A percentile compares a stretch with the other conserved stretches of the same genome.
Evolutionary conservation across 92 coral and sea anemone species (phyloP).

Genomic region (Blastomussa wellsi): DNA sequence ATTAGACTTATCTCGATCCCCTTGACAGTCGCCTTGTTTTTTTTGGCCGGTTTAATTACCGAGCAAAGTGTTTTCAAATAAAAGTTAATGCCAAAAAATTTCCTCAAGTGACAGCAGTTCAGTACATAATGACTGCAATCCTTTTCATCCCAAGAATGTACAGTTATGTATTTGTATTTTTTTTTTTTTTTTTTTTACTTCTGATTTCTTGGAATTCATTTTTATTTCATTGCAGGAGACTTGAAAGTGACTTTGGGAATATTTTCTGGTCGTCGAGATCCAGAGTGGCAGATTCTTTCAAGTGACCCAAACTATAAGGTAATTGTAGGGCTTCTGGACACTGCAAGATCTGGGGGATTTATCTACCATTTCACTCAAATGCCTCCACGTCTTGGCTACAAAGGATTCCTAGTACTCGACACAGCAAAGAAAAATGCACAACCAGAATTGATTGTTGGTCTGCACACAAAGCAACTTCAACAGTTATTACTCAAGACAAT

Average conservation of each 20-base stretch:
- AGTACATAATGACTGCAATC: too few species aligned
- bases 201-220: background rate
- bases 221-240: background rate
- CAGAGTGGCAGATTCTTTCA: conserved; percentile 32
- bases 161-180: too few species aligned
- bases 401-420: conserved; percentile 30
- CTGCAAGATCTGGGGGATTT: background rate
- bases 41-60: too few species aligned
- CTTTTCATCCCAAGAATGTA: too few species aligned
- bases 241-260: conserved; percentile 11
- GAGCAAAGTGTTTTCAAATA: too few species aligned
- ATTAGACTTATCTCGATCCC: too few species aligned
- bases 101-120: too few species aligned
- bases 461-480: conserved; percentile 7
- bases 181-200: too few species aligned
- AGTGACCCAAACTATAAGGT: conserved; percentile 21
- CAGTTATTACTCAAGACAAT: conserved; percentile 4
- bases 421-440: background rate
- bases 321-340: conserved; percentile 11
- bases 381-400: conserved; percentile 48
- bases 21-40: too few species aligned
- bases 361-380: background rate
- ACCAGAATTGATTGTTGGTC: conserved; percentile 17
- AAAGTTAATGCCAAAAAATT: too few species aligned
- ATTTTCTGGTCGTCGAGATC: conserved; percentile 38